phyloP scores from a whole-genome alignment of 2,113 vertebrate genomes.

The Pedionomus torquatus region DNA sequence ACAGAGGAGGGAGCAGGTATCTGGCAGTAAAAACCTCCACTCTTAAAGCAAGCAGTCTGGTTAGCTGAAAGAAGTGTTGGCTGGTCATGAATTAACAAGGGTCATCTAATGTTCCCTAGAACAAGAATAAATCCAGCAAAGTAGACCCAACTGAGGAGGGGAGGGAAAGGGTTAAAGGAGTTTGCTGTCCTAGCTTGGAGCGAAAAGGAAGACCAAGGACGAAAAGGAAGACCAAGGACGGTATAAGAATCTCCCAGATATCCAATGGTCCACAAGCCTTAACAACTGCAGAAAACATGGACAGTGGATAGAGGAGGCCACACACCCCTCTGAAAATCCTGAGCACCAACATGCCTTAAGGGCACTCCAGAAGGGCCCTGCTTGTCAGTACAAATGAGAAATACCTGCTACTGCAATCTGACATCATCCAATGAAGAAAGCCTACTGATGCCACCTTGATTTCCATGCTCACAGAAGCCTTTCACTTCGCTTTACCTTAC shows the following conservation, averaged over 20 bases:
- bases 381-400: background rate
- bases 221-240: background rate
- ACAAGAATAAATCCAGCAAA: background rate
- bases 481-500: background rate
- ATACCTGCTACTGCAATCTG: background rate
- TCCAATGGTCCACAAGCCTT: background rate
- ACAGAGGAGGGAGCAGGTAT: conserved; percentile 5
- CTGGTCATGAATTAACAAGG: background rate
- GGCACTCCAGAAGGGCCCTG: background rate
- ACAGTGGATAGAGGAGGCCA: background rate
- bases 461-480: background rate
- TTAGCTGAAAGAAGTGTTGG: background rate
- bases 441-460: background rate
- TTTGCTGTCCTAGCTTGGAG: background rate
- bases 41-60: conserved; percentile 16
- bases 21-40: conserved; percentile 47
- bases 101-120: background rate
- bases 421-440: background rate
- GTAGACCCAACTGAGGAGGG: background rate
- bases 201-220: background rate
- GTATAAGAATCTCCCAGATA: background rate
- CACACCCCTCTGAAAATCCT: background rate
- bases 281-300: background rate
- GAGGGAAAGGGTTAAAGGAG: background rate
- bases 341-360: background rate